Evolutionary conservation across 2,797 vertebrate genomes (phyloP).

Genomic region (Lindbergichthys nudifrons): DNA sequence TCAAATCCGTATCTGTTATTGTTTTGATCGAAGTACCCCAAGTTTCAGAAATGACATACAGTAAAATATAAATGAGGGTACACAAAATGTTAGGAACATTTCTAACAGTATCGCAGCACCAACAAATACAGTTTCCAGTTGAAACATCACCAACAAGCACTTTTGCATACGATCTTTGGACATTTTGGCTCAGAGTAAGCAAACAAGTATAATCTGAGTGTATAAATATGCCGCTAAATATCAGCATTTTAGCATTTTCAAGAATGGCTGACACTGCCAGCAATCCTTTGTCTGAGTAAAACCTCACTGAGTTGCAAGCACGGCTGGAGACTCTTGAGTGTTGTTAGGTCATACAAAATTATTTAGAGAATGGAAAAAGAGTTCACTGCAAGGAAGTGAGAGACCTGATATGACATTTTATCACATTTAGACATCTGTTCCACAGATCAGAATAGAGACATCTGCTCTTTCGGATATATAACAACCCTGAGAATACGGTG

Average conservation of each 20-base stretch:
- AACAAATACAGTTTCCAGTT: background rate
- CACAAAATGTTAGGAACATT: background rate
- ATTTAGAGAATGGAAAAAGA: slow-evolving; percentile 27
- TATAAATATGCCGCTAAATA: background rate
- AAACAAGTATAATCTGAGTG: background rate
- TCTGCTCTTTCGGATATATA: slow-evolving; percentile 18
- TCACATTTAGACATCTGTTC: slow-evolving; percentile 30
- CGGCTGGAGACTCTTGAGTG: background rate
- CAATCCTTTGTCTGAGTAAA: background rate
- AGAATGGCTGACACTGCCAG: background rate
- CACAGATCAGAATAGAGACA: slow-evolving; percentile 30
- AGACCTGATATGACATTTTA: slow-evolving; percentile 33
- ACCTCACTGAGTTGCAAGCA: background rate
- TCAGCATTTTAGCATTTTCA: background rate
- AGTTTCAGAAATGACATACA: too few relatives aligned
- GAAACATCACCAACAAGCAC: too few relatives aligned
- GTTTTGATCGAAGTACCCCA: too few relatives aligned
- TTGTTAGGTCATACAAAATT: slow-evolving; percentile 1
- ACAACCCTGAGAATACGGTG: slow-evolving; percentile 6
- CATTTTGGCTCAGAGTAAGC: too few relatives aligned
- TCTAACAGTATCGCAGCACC: too few relatives aligned
- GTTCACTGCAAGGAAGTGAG: slow-evolving; percentile 10
- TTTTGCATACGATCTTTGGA: too few relatives aligned
- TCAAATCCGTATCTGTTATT: too few relatives aligned
- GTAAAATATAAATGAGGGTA: too few relatives aligned